Conservation (phyloP, 2,113 vertebrate species). For the Boulengeromyrus knoepffleri region DNA sequence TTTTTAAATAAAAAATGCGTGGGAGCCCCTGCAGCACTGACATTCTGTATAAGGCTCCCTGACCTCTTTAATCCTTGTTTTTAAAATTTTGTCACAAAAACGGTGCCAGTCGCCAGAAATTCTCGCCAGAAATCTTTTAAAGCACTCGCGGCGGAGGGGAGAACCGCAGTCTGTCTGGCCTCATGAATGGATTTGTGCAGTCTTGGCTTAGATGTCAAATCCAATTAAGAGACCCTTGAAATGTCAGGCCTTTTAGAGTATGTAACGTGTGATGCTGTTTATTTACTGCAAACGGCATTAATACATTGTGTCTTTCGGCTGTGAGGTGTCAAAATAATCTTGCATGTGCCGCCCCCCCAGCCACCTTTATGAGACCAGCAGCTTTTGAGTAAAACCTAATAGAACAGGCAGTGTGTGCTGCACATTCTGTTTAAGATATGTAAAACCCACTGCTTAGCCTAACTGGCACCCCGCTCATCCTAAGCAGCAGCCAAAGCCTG, state of each 20-base stretch:
- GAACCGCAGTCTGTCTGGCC: constrained; percentile 23
- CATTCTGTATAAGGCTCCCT: constrained; percentile 8
- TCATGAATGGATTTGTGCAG: constrained; percentile 12
- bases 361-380: neutral
- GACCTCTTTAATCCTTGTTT: constrained; percentile 36
- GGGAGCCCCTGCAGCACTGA: neutral
- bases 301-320: constrained; percentile 2
- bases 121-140: constrained; percentile 10
- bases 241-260: neutral
- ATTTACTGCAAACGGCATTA: constrained; percentile 3
- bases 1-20: neutral
- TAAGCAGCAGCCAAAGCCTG: neutral
- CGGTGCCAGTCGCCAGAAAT: constrained; percentile 31
- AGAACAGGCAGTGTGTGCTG: neutral
- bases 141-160: neutral
- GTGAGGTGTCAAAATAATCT: constrained; percentile 1
- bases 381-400: constrained; percentile 9
- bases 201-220: constrained; percentile 13
- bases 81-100: constrained; percentile 10
- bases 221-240: constrained; percentile 1
- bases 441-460: neutral
- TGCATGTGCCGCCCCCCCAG: neutral
- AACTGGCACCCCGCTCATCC: neutral
- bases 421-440: neutral
- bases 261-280: neutral